Conservation (phyloP, 92 coral and sea anemone genomes). For the Phymanthus crucifer region DNA sequence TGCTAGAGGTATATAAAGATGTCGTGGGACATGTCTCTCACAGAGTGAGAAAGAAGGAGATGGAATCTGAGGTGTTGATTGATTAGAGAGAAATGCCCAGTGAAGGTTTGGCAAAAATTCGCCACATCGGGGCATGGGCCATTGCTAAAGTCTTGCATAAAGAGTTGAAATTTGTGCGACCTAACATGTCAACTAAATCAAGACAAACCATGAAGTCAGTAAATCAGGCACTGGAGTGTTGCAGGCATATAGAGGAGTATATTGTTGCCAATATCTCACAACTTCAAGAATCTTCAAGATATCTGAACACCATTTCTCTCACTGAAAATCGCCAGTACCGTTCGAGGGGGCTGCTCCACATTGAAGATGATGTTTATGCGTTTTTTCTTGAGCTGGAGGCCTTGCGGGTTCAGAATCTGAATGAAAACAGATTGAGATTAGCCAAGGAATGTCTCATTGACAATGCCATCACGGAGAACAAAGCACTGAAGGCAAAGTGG, state of each 20-base stretch:
- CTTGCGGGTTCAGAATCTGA: conserved; percentile 15
- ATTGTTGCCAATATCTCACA: conserved; percentile 16
- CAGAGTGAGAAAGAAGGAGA: too few species aligned
- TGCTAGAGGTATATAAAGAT: too few species aligned
- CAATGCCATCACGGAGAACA: not conserved
- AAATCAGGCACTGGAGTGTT: conserved; percentile 1
- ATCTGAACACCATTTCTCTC: conserved; percentile 23
- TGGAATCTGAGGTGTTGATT: too few species aligned
- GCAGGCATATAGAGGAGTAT: conserved; percentile 26
- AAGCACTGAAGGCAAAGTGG: too few species aligned
- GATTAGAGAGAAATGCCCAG: conserved; percentile 28
- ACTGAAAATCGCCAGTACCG: conserved; percentile 32
- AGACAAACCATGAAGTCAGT: conserved; percentile 9
- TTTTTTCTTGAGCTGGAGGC: conserved; percentile 33
- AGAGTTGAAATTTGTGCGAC: conserved; percentile 31
- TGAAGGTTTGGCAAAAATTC: conserved; percentile 47
- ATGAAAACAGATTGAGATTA: not conserved
- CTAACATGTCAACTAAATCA: conserved; percentile 28
- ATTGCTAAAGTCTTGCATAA: conserved; percentile 25
- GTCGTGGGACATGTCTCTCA: too few species aligned
- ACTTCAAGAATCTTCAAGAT: conserved; percentile 7
- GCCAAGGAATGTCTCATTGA: not conserved
- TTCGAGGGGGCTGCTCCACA: conserved; percentile 39
- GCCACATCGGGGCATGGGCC: conserved; percentile 68
- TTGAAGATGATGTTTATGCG: conserved; percentile 21